Evolutionary conservation across 2,113 vertebrate genomes (phyloP), one percentile per base, ranked within the genome.

Genomic region (Mixornis gularis): DNA sequence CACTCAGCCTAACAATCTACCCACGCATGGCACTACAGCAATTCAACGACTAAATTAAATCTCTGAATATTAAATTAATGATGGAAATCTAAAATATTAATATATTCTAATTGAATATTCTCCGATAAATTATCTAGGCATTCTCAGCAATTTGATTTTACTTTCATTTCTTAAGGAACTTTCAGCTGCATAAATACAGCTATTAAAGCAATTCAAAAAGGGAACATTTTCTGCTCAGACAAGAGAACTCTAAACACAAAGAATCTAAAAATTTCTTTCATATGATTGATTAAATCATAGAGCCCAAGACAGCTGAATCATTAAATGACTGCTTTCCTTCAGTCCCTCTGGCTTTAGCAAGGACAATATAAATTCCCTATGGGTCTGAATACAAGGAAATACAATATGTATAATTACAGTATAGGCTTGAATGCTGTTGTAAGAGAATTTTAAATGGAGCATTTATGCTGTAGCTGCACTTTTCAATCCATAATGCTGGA

Each of bases 1-100:
- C 76, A 68, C 95, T 89, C 59, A 43, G 82, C 94, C 92, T 94
- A 70, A 93, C 93, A 84, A 66, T 63, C 93, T 91, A 76, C 88
- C 94, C 90, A 95, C 93, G 53, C 87, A 83, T 69, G 83, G 89
- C 58, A 90, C 95, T 89, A 79, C 93, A 85, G 94, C 81, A 87
- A 92, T 88, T 93, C 95, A 90, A 84, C 1, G 91, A 86, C 94
- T 97, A 97, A 97, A 98, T 98, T 97, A 98, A 97, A 98, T 98
- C 97, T 97, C 97, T 97, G 97, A 98, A 98, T 98, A 98, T 98
- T 97, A 98, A 97, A 98, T 97, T 95, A 97, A 98, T 97, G 97
- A 97, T 96, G 97, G 95, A 95, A 98, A 98, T 98, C 98, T 98
- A 98, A 98, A 98, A 98, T 97, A 98, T 98, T 97, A 98, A 98